Base-by-base conservation (phyloP, 1,140 invertebrate genomes). In the Papilio dardanus region DNA sequence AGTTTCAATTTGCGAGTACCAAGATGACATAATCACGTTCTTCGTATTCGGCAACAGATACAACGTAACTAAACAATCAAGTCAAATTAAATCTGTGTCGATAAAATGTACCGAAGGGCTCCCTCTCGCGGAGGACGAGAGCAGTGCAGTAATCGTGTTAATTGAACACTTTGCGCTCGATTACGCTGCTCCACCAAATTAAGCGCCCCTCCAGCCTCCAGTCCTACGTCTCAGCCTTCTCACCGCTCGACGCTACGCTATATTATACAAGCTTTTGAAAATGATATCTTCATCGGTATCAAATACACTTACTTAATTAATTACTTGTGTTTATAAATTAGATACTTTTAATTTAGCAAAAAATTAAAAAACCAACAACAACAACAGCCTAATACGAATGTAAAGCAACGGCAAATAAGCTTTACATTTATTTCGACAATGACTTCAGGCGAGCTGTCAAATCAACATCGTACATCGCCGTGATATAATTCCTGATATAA, bases 101-200 rank as follows among this genome's bases (percentile, higher is more conserved):
- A 3, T 62, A 28, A 62, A 30, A 62, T 62, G 30, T 62, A 62
- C 54, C 14, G 46, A 6, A 62, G 5, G 2, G 21, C 24, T 28
- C 21, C 24, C 3, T 14, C 21, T 28, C 54, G 54, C 54, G 19
- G 12, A 14, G 24, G 30, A 50, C 46, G 46, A 62, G 54, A 24
- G 54, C n/a, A 19, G 4, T 19, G 46, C 5, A 62, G 54, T 62
- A 28, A 62, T 30, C 54, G 24, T 12, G 54, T 28, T 30, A 62
- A 62, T 62, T 62, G 54, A 62, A 62, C 54, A 62, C 54, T 62
- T 62, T 62, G 54, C 54, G 54, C 54, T 62, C 54, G 54, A 62
- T 62, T 62, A 62, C 21, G 54, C 54, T 62, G 54, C 30, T 28
- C 12, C 24, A 28, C 54, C 24, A 28, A 62, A 62, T 62, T 62